Conservation (phyloP, 2,113 vertebrate genomes). For the Myotis yumanensis region DNA sequence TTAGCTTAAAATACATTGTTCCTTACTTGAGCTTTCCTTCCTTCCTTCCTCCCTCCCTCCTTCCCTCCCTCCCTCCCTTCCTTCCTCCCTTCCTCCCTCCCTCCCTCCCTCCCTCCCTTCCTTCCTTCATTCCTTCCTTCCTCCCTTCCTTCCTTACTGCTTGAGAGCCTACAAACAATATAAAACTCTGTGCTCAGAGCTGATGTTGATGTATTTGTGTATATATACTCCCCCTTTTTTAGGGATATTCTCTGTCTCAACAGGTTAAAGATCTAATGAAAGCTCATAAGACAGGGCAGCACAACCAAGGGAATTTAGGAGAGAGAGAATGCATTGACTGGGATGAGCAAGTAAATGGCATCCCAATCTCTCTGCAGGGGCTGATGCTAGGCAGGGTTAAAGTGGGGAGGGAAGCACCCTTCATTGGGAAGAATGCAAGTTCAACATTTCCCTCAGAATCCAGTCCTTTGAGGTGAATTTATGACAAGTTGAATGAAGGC, state of each 20-base stretch:
- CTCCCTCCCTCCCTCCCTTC: neutral
- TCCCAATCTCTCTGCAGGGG: neutral
- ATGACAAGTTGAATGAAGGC: neutral
- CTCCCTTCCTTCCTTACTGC: neutral
- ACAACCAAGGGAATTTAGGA: neutral
- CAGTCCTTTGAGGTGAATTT: neutral
- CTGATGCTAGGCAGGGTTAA: neutral
- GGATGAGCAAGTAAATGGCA: neutral
- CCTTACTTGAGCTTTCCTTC: neutral
- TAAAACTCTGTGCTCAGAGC: neutral
- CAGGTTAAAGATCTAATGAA: constrained; percentile 26
- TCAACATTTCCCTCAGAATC: neutral
- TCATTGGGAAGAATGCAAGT: neutral
- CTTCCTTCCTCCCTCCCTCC: neutral
- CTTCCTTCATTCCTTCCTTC: neutral
- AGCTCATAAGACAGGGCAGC: neutral
- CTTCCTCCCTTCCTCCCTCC: neutral
- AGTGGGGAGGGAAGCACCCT: neutral
- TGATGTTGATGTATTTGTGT: neutral
- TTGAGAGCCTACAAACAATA: constrained; percentile 6
- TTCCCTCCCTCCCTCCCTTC: no score
- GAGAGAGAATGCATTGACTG: neutral
- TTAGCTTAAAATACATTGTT: constrained; percentile 42
- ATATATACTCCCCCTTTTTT: neutral
- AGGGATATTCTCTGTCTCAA: neutral